Conservation (phyloP, 92 coral and sea anemone genomes). For the Palythoa grandiflora region DNA sequence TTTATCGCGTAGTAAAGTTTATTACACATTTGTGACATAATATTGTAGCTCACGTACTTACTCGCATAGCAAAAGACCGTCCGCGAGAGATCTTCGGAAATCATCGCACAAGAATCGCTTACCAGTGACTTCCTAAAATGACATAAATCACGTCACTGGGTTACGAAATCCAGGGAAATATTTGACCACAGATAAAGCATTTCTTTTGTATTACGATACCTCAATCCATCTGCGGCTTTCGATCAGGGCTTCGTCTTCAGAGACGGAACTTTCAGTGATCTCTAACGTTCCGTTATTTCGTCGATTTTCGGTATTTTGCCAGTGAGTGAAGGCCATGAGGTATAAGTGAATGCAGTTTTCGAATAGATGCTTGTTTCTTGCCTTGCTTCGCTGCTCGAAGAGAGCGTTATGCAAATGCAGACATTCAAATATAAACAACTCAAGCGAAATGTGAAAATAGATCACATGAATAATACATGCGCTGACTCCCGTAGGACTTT, state of each 20-base stretch:
- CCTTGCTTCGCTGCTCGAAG: constrained; percentile 27
- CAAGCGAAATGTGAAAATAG: not conserved
- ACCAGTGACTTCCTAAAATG: constrained; percentile 75
- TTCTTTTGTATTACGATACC: constrained; percentile 52
- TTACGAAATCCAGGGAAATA: constrained; percentile 10
- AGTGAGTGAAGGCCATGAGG: constrained; percentile 11
- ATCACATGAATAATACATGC: constrained; percentile 35
- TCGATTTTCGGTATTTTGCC: constrained; percentile 11
- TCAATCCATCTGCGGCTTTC: constrained; percentile 98
- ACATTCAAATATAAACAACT: constrained; percentile 28
- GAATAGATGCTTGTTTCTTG: not conserved
- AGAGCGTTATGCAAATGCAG: constrained; percentile 46
- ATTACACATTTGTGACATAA: not conserved
- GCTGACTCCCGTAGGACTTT: not conserved
- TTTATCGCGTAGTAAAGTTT: not conserved
- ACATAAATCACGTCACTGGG: constrained; percentile 10
- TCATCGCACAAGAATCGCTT: constrained; percentile 74
- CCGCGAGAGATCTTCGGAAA: constrained; percentile 84
- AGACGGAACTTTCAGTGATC: constrained; percentile 52
- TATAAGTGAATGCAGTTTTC: not conserved
- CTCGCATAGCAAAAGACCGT: constrained; percentile 96
- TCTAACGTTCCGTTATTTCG: constrained; percentile 5
- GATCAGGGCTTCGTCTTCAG: constrained; percentile 72
- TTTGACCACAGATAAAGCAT: not conserved
- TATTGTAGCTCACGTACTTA: constrained; percentile 52